Percentiles rank a stretch among this genome's conserved stretches.
These are phyloP conservation scores for Dolichotis patagonum DNA, from an alignment of 2,113 vertebrate genomes.

Conservation along the genomic window DNA sequence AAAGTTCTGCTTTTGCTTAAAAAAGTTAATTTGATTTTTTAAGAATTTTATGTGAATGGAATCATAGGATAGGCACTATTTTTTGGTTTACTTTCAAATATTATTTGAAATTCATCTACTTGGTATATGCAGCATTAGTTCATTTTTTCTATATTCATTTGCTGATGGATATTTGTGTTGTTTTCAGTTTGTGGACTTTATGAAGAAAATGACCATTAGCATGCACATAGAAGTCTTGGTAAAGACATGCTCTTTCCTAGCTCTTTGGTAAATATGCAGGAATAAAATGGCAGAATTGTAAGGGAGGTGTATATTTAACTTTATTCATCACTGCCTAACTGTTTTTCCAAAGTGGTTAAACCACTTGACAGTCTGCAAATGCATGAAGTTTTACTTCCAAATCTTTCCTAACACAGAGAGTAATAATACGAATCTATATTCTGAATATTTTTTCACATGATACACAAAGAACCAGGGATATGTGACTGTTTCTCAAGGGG, in stretches of 20 bases:
- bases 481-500: background rate
- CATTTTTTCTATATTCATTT: conserved; percentile 14
- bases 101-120: background rate
- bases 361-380: background rate
- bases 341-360: background rate
- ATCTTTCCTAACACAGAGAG: background rate
- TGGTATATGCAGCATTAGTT: background rate
- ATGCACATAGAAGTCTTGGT: background rate
- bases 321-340: background rate
- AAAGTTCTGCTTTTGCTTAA: background rate
- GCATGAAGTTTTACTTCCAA: background rate
- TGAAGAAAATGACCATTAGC: background rate
- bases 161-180: background rate
- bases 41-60: conserved; percentile 8
- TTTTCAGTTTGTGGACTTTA: conserved; percentile 18
- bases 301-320: background rate
- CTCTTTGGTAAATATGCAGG: background rate
- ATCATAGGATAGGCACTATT: background rate
- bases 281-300: background rate
- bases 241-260: background rate
- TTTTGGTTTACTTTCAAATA: conserved; percentile 40
- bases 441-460: background rate
- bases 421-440: background rate
- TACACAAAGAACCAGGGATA: conserved; percentile 3
- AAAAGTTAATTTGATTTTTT: background rate